Evolutionary conservation across 1,140 invertebrate species (phyloP).

Genomic region (Saccostrea glomerata): DNA sequence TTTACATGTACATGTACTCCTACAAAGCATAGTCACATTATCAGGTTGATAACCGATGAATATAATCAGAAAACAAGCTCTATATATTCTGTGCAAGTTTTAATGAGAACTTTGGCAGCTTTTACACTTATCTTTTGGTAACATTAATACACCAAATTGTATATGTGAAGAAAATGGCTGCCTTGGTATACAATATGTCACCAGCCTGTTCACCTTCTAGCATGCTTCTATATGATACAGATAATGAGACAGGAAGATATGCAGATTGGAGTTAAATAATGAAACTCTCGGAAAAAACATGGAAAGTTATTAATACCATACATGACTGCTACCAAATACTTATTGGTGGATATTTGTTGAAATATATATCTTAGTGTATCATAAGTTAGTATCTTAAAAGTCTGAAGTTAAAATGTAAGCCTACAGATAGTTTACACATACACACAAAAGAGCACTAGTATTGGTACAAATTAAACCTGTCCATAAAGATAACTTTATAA

Average conservation of each 20-base stretch:
- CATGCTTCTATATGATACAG: not conserved
- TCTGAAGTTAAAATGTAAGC: too few relatives aligned
- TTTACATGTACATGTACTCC: not conserved
- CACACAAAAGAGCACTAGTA: too few relatives aligned
- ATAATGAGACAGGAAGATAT: constrained; percentile 19
- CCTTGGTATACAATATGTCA: not conserved
- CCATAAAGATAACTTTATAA: too few relatives aligned
- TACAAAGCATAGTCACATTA: too few relatives aligned
- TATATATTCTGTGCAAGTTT: not conserved
- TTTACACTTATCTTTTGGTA: not conserved
- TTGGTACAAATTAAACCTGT: too few relatives aligned
- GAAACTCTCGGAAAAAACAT: not conserved
- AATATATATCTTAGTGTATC: too few relatives aligned
- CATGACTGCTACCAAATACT: too few relatives aligned
- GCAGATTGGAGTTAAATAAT: not conserved
- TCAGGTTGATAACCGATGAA: too few relatives aligned
- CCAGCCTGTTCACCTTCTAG: not conserved
- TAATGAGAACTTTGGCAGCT: constrained; percentile 32
- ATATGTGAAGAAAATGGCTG: not conserved
- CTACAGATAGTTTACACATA: too few relatives aligned
- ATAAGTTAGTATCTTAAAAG: too few relatives aligned
- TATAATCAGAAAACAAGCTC: constrained; percentile 1
- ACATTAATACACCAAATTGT: not conserved
- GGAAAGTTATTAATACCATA: too few relatives aligned
- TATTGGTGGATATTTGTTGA: too few relatives aligned